Evolutionary conservation across 2,113 vertebrate species (phyloP), one percentile per base, ranked within the genome.

Genomic region (Nematolebias whitei): DNA sequence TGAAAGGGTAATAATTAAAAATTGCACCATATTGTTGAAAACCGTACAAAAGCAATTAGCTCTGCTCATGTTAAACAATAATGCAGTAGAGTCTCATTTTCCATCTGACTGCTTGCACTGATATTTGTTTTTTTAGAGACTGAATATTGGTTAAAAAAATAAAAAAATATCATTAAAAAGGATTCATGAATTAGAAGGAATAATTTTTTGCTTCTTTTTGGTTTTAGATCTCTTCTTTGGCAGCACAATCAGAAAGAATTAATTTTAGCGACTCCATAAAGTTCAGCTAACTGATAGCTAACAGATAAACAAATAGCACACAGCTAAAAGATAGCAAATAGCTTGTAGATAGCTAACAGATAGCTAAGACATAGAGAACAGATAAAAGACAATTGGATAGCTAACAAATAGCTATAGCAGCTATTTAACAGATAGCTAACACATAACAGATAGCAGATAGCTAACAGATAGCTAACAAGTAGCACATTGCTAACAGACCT

Each of bases 1-100:
- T 78, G 87, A 78, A 72, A 76, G 70, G 45, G 29, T 14, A 48
- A 76, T 74, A 70, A 78, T 80, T 67, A 63, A 70, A 89, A 78
- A 89, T 90, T 89, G 85, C 85, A 92, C 90, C 44, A 54, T 86
- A 82, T 64, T 82, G 79, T 84, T 79, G 82, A 66, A 83, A 83
- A 74, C 68, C 80, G 86, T 86, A 85, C 83, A 80, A 61, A 56
- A 22, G n/a, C 55, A 58, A n/a, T 18, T 22, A 54, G 68, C 43
- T 61, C 67, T 26, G 41, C 49, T 63, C 23, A 26, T 49, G 45
- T 71, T 71, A 49, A 48, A 55, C 22, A 63, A 29, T 47, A 69
- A 72, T 22, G 67, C 20, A 62, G 50, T 50, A 72, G 60, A 77
- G 67, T 76, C 61, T 74, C 50, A 12, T 63, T 82, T 79, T 63